Base-by-base conservation (phyloP, 2,888 invertebrate genomes). In the Suillia variegata region DNA sequence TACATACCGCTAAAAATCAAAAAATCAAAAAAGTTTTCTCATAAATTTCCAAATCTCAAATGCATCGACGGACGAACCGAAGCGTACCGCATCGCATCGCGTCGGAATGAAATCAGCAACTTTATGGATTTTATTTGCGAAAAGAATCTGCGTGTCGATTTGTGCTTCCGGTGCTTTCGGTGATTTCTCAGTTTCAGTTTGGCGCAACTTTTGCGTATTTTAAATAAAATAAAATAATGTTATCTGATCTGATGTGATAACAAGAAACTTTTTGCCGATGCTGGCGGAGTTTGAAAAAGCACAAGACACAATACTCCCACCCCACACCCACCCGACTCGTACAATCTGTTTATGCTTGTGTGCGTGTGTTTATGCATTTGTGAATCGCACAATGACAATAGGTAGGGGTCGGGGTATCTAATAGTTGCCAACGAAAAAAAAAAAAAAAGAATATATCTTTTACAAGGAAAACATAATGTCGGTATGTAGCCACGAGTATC, bases 251-350 rank as follows among this genome's bases (percentile, higher is more conserved):
- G 56, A 53, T 56, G 50, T 38, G 57, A n/a, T n/a, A n/a, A n/a
- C n/a, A n/a, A 53, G 60, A 66, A 72, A 72, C 71, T 72, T 74
- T 72, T 71, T 67, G 71, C 74, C 71, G 74, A 71, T 68, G 68
- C 74, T 73, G 74, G 71, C 70, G 68, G 66, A 74, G 68, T 71
- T 65, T 66, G 62, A 5, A 38, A 13, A 6, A 31, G 31, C 31
- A 8, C 31, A 12, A 8, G 31, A 12, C n/a, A n/a, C n/a, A 31
- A 31, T 31, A 31, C 12, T 31, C 12, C 12, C n/a, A n/a, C n/a
- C n/a, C n/a, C n/a, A n/a, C n/a, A n/a, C n/a, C n/a, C n/a, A n/a
- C n/a, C n/a, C n/a, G n/a, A n/a, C n/a, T n/a, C n/a, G n/a, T n/a
- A n/a, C n/a, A n/a, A n/a, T n/a, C 12, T 22, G 31, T 54, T 31